Evolutionary conservation across 2,888 invertebrate genomes (phyloP), one percentile per base, ranked within the genome.

Genomic region (Thereva nobilitata): DNA sequence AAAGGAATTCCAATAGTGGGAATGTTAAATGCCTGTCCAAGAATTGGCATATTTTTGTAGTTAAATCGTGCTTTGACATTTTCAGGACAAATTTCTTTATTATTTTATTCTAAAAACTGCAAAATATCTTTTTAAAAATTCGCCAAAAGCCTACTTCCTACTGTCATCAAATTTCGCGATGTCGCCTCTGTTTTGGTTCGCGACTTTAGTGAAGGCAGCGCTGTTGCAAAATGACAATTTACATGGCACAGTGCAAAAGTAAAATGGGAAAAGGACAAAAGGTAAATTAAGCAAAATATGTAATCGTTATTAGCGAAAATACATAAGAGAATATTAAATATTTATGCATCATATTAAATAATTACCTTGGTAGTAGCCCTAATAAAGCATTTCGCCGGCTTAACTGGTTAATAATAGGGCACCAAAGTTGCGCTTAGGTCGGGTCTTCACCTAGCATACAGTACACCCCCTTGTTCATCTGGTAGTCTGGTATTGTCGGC

Each of bases 21-120:
- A 98, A 96, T 70, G 98, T 96, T 77, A 99, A 86, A 86, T 99
- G 98, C 69, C 96, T 89, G 83, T 99, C 98, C 77, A 99, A 86
- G 85, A 95, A 97, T 80, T 94, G 94, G 75, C 93, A 94, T 84
- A 97, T 93, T 77, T 89, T 89, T 76, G 91, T 87, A 59, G 97
- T 98, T 79, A 98, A 85, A 85, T 98, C 98, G 66, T 79, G 80
- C 70, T 80, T 75, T 40, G 80, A 74, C 80, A 80, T 81, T 70
- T 67, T 72, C 4, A 38, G 10, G 7, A 10, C 38, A 38, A 42
- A 10, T 44, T 42, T 12, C 34, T 44, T 9, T 12, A 9, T 45
- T 56, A 7, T 42, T 23, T 41, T 56, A 35, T 44, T 35, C 9
- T 35, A 7, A 34, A 35, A 23, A 56, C 42, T 37, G 42, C 8